phyloP scores from a whole-genome alignment of 2,888 invertebrate genomes.

The Vandiemenella viatica region DNA sequence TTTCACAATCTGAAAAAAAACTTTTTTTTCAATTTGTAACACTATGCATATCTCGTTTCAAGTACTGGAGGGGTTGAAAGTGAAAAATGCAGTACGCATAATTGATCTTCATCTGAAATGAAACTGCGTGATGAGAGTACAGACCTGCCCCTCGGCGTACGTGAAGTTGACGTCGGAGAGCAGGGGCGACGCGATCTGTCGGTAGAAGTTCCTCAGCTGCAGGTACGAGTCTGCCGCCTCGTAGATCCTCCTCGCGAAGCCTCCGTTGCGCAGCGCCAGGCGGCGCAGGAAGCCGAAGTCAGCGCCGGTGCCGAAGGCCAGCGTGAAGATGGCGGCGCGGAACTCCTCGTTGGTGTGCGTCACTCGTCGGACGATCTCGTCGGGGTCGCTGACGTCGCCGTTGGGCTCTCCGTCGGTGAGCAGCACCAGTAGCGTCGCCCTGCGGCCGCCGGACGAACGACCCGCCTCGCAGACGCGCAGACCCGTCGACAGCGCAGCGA shows the following conservation, averaged over 20 bases:
- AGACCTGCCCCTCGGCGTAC: slow-evolving; percentile 41
- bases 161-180: slow-evolving; percentile 47
- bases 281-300: slow-evolving; percentile 49
- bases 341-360: slow-evolving; percentile 31
- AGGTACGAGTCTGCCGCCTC: slow-evolving; percentile 50
- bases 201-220: slow-evolving; percentile 51
- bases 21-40: too few relatives aligned
- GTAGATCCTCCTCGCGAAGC: slow-evolving; percentile 54
- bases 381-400: slow-evolving; percentile 39
- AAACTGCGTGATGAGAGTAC: too few relatives aligned
- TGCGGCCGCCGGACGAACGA: background rate
- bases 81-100: too few relatives aligned
- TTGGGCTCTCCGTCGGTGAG: slow-evolving; percentile 53
- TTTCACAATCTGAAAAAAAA: too few relatives aligned
- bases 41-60: too few relatives aligned
- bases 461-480: slow-evolving; percentile 32
- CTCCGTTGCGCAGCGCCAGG: slow-evolving; percentile 46
- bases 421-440: slow-evolving; percentile 44
- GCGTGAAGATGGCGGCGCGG: slow-evolving; percentile 40
- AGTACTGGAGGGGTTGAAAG: too few relatives aligned
- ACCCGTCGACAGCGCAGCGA: slow-evolving; percentile 41
- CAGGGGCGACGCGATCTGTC: slow-evolving; percentile 51
- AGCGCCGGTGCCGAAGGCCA: slow-evolving; percentile 57
- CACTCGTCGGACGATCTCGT: slow-evolving; percentile 36
- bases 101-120: too few relatives aligned